Evolutionary conservation across 2,797 vertebrate genomes (phyloP), one percentile per base, ranked within the genome.

Genomic region (Lagocephalus sceleratus): DNA sequence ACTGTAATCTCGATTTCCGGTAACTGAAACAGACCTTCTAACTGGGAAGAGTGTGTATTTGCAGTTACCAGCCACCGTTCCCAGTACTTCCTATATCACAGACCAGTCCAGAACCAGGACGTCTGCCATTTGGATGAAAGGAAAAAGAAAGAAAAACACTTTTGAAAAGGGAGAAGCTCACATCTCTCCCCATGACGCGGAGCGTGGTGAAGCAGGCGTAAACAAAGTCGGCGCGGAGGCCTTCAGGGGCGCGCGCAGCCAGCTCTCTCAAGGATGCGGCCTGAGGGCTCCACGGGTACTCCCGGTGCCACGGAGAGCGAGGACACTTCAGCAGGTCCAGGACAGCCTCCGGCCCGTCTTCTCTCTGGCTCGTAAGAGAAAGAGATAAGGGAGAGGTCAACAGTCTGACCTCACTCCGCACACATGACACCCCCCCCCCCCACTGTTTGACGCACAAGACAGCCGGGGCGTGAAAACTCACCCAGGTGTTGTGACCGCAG

Each of bases 401-500:
- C n/a, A n/a, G 3, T 14, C 9, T 29, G 25, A 5, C 25, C 25
- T 25, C 25, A 25, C 5, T 7, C 5, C 8, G 25, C 25, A 25
- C 25, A 25, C n/a, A 25, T 7, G 25, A 25, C 5, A 8, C 25
- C 25, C 25, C n/a, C n/a, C n/a, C n/a, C n/a, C n/a, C n/a, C n/a
- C n/a, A n/a, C n/a, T n/a, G 5, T 26, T 26, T 26, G 25, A 26
- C 25, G 9, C 25, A 26, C 25, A 26, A 26, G 9, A 3, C 5
- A 26, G 25, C 25, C 11, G 26, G 11, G 1, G 1, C 2, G 3
- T 6, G 8, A 9, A 9, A 21, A 69, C 74, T 76, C 88, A 95
- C 94, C 94, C 93, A 93, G 80, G 85, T 88, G 54, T 93, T 92
- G 0, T 32, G 0, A 66, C 92, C 91, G 6, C 93, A 93, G 2